Evolutionary conservation across 2,888 invertebrate genomes (phyloP), one percentile per base, ranked within the genome.

Genomic region (Pediacus dermestoides): DNA sequence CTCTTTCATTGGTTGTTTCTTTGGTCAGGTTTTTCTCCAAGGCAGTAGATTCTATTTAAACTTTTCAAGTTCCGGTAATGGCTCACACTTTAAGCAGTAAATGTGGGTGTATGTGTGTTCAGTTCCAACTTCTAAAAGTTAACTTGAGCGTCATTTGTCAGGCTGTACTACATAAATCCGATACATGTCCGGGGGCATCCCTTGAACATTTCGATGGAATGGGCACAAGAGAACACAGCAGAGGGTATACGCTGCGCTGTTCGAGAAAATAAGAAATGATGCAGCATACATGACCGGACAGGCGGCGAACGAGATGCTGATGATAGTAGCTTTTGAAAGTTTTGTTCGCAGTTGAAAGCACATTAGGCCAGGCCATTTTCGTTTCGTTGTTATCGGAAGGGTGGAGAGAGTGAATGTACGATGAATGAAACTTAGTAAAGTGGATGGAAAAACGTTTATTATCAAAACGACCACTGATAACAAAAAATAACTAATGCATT

Each of bases 141-240:
- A 58, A 57, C 58, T 60, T 58, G 48, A 48, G 55, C 56, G 58
- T 63, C 63, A 63, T 66, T 66, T 66, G 64, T 66, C 66, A 64
- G 60, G 55, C 58, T 57, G 60, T 60, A 60, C 58, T 60, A 57
- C 58, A 63, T 64, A 65, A 64, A 64, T 64, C 63, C 61, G 59
- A 64, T 63, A 64, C 62, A 64, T 60, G 55, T 55, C 57, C 51
- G 25, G 49, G 50, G 37, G 46, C 46, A 44, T 52, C 50, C 53
- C 55, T 34, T 42, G 46, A 44, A 50, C 43, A 7, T 11, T 14
- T 23, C 23, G 10, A 23, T 23, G 23, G 23, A 13, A 28, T n/a
- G n/a, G n/a, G n/a, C 10, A 28, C 7, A 28, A 8, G 14, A 28
- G 14, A 11, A 28, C 12, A 28, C 11, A 28, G n/a, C 11, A 11